Conservation (phyloP, 64 coral and sea anemone species). For the Stichodactyla mertensii region DNA sequence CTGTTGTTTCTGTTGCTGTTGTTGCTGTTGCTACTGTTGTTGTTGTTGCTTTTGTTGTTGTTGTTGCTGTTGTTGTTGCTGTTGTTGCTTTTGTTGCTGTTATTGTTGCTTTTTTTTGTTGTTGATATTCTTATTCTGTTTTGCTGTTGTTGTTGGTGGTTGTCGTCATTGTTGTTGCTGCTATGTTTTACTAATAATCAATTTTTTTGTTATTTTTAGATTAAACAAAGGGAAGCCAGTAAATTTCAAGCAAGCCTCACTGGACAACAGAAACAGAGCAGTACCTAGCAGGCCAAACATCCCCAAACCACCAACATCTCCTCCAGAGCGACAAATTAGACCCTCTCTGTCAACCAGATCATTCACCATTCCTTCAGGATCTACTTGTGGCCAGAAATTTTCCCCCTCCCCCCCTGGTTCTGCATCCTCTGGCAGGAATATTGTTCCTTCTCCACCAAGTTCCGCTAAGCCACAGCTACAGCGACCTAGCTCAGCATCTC, state of each 20-base stretch:
- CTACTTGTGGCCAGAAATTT: background rate
- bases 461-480: constrained; percentile 57
- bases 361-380: constrained; percentile 17
- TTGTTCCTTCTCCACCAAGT: constrained; percentile 69
- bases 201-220: background rate
- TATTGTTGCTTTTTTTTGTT: too few species aligned
- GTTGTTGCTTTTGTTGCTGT: too few species aligned
- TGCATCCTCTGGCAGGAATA: background rate
- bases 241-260: constrained; percentile 1
- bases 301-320: constrained; percentile 38
- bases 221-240: background rate
- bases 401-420: constrained; percentile 4
- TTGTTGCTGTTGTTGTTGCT: too few species aligned
- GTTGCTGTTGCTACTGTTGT: too few species aligned
- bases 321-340: constrained; percentile 13
- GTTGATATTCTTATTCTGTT: too few species aligned
- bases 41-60: too few species aligned
- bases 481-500: constrained; percentile 46
- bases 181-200: too few species aligned
- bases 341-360: constrained; percentile 4
- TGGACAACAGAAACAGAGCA: constrained; percentile 11
- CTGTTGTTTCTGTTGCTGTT: too few species aligned
- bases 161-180: too few species aligned
- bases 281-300: background rate
- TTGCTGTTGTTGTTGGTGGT: too few species aligned